These are phyloP conservation scores for Tor tambroides DNA, from an alignment of 2,113 vertebrate genomes.

Conservation along the genomic window DNA sequence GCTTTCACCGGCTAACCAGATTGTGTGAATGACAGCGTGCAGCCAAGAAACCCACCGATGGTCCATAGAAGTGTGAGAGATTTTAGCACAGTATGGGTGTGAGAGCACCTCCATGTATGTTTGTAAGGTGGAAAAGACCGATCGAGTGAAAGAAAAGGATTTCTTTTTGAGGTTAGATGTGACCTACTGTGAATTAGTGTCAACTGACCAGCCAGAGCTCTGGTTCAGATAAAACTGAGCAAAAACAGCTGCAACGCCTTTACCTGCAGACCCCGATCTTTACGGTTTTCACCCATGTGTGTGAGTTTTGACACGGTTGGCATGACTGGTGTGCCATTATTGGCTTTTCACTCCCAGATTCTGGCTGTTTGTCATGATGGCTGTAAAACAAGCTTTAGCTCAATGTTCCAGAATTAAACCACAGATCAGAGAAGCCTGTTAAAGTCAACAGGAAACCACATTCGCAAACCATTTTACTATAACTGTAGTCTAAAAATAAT, in stretches of 20 bases:
- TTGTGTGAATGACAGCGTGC: slow-evolving; percentile 38
- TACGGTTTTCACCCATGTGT: slow-evolving; percentile 17
- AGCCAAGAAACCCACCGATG: slow-evolving; percentile 37
- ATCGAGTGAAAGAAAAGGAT: slow-evolving; percentile 65
- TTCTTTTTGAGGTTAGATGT: slow-evolving; percentile 65
- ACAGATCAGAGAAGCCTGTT: slow-evolving; percentile 2
- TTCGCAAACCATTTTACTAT: not conserved
- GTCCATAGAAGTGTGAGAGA: slow-evolving; percentile 45
- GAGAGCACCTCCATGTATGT: slow-evolving; percentile 17
- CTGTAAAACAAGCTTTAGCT: slow-evolving; percentile 29
- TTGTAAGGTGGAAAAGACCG: not conserved
- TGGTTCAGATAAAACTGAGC: slow-evolving; percentile 47
- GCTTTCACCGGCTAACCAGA: slow-evolving; percentile 39
- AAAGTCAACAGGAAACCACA: slow-evolving; percentile 1
- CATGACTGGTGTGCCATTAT: slow-evolving; percentile 3
- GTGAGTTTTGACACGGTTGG: slow-evolving; percentile 30
- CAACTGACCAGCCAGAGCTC: slow-evolving; percentile 71
- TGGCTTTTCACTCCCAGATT: slow-evolving; percentile 17
- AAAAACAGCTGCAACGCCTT: slow-evolving; percentile 37
- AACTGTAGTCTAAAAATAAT: not conserved
- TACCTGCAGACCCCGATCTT: slow-evolving; percentile 45
- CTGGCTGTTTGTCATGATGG: slow-evolving; percentile 22
- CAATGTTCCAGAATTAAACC: slow-evolving; percentile 18
- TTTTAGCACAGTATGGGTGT: slow-evolving; percentile 33
- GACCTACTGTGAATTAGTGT: slow-evolving; percentile 74